Percentiles rank a stretch among this genome's conserved stretches.
phyloP scores from a whole-genome alignment of 1,140 invertebrate genomes.

The Formica exsecta region DNA sequence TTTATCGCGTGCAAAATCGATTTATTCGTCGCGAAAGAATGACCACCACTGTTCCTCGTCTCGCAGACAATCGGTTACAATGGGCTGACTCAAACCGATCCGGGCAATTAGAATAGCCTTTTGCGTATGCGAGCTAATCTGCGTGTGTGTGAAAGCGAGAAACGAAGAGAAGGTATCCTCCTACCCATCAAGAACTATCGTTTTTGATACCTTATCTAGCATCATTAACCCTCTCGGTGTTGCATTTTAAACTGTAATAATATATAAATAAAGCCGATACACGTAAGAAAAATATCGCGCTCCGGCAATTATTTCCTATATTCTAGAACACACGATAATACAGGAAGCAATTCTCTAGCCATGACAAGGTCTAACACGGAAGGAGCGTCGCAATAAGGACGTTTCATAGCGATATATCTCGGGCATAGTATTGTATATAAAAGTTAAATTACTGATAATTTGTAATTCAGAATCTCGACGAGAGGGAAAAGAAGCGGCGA shows the following conservation, averaged over 20 bases:
- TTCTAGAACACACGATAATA: neutral
- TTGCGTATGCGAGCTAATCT: slow-evolving; percentile 14
- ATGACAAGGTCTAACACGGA: slow-evolving; percentile 36
- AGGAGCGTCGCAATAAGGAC: slow-evolving; percentile 18
- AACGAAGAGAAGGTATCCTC: neutral
- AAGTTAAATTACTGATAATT: slow-evolving; percentile 67
- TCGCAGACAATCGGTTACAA: slow-evolving; percentile 52
- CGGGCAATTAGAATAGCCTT: slow-evolving; percentile 71
- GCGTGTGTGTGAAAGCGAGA: neutral
- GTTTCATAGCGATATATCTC: slow-evolving; percentile 32
- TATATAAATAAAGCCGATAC: neutral
- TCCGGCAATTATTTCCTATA: neutral
- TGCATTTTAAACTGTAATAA: neutral
- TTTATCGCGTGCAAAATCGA: slow-evolving; percentile 34
- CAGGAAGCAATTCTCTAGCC: slow-evolving; percentile 45
- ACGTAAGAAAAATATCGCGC: neutral
- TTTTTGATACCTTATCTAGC: neutral
- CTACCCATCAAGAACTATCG: neutral
- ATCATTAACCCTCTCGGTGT: neutral
- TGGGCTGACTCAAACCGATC: slow-evolving; percentile 70
- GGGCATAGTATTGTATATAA: slow-evolving; percentile 33
- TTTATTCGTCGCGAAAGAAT: slow-evolving; percentile 16
- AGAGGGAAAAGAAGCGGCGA: slow-evolving; percentile 31
- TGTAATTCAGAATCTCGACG: slow-evolving; percentile 62
- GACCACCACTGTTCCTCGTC: neutral